Base-by-base conservation (phyloP, 1,140 invertebrate genomes). In the Drusus annulatus region DNA sequence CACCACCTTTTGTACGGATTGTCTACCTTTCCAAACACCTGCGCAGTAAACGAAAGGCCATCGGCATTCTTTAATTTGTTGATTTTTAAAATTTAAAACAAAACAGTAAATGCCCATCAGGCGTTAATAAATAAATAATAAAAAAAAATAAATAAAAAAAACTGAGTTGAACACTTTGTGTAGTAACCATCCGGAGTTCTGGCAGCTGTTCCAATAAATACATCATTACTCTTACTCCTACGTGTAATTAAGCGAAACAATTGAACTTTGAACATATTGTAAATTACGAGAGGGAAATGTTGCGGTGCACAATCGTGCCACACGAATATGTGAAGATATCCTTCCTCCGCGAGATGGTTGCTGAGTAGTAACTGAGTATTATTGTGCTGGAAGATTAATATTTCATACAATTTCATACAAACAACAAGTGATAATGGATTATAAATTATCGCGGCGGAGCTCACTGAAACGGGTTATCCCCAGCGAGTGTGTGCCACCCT, bases 391-490 rank as follows among this genome's bases (percentile, higher is more conserved):
- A 50, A 81, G 76, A 79, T 81, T 81, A 81, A 82, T 80, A 82
- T 77, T 80, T 82, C 78, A 69, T 80, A 79, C 60, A 79, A 79
- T 82, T 60, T 62, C 77, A 82, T 76, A 80, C 76, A 78, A 80
- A 82, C 65, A 80, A 80, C 74, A 80, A 80, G 78, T 80, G 79
- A 83, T 83, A 83, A 83, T 83, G 79, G 81, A 83, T 80, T 80
- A 80, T 83, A 80, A 83, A 80, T 83, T 83, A 83, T 28, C 25
- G 25, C 25, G 2, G 25, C 25, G 5, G 25, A 28, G 25, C 25
- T 28, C 25, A 28, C 25, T 28, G 25, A 28, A 28, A 28, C 25
- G 25, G 78, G 76, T 80, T 13, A 69, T 76, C 62, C 23, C 25
- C 54, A n/a, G 17, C 51, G 10, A 56, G n/a, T 75, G 54, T 68